Evolutionary conservation across 1,140 invertebrate genomes (phyloP).

Genomic region (Alviniconcha marisindica): DNA sequence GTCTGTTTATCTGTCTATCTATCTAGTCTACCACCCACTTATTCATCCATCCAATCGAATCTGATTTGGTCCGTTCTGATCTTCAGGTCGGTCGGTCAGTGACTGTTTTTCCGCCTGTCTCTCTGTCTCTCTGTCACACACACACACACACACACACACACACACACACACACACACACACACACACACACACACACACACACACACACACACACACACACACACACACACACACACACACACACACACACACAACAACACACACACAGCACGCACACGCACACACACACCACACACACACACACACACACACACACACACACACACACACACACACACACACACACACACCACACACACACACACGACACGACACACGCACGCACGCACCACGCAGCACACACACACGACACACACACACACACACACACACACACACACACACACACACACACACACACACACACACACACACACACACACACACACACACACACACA

Average conservation of each 20-base stretch:
- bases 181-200: neutral
- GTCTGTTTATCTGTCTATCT: no score
- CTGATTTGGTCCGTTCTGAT: no score
- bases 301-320: conserved; percentile 10
- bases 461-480: neutral
- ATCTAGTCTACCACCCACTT: no score
- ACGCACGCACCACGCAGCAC: no score
- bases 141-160: neutral
- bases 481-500: neutral
- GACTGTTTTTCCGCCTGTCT: no score
- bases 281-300: neutral
- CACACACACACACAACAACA: neutral
- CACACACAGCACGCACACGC: conserved; percentile 3
- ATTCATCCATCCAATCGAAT: no score
- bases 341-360: conserved; percentile 9
- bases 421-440: conserved; percentile 8
- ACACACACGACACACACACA: neutral
- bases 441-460: conserved; percentile 2
- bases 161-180: neutral
- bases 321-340: neutral
- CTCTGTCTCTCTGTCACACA: no score
- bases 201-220: neutral
- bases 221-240: conserved; percentile 10
- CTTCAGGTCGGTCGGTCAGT: no score
- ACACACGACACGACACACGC: no score